These are phyloP conservation scores for Dusona sp. DNA, from an alignment of 2,888 invertebrate genomes.

Conservation along the genomic window DNA sequence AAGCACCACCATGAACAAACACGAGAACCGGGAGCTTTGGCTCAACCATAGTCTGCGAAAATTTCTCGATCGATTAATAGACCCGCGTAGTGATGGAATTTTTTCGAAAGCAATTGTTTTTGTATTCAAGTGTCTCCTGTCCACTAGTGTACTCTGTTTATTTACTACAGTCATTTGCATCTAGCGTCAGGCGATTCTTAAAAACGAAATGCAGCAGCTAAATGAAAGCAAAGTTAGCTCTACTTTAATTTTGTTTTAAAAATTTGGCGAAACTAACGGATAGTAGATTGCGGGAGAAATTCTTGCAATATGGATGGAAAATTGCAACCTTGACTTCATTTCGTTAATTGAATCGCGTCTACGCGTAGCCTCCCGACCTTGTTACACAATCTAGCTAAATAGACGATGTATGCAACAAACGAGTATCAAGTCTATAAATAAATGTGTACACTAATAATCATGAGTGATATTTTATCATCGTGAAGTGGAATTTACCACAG, in stretches of 20 bases:
- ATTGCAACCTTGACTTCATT: conserved; percentile 67
- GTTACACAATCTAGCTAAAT: conserved; percentile 67
- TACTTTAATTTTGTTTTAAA: neutral
- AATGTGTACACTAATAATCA: conserved; percentile 9
- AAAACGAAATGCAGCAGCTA: too few species aligned
- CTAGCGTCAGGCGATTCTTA: too few species aligned
- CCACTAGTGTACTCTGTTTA: neutral
- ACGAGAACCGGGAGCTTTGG: conserved; percentile 77
- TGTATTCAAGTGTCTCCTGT: neutral
- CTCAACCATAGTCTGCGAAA: conserved; percentile 65
- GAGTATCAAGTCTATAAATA: conserved; percentile 30
- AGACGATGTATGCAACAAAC: conserved; percentile 18
- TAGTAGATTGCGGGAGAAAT: conserved; percentile 16
- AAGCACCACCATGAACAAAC: conserved; percentile 78
- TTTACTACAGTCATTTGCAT: neutral
- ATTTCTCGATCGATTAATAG: conserved; percentile 39
- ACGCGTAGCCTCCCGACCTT: conserved; percentile 60
- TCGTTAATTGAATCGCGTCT: conserved; percentile 63
- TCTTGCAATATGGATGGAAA: conserved; percentile 16
- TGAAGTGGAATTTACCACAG: conserved; percentile 73
- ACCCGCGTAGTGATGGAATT: too few species aligned
- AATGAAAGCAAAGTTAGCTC: neutral
- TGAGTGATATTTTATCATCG: conserved; percentile 34
- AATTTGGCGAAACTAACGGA: neutral
- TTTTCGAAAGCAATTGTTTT: neutral